Evolutionary conservation across 1,140 invertebrate genomes (phyloP).

Genomic region (Trachelipus rathkii): DNA sequence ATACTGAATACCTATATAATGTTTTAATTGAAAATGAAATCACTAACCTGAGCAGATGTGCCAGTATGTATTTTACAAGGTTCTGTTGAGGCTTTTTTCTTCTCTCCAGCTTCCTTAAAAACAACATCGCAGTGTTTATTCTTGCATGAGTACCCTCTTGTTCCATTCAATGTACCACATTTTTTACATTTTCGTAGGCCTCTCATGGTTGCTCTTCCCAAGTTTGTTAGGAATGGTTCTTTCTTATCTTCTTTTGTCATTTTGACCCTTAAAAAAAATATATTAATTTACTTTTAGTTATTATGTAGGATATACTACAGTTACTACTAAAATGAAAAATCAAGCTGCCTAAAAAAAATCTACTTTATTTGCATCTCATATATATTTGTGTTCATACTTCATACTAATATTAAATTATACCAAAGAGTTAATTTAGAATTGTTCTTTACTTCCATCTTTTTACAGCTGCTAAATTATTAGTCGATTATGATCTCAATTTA

Average conservation of each 20-base stretch:
- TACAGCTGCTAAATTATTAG: no score
- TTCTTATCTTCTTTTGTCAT: constrained; percentile 49
- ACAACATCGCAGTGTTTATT: constrained; percentile 66
- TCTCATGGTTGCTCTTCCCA: constrained; percentile 64
- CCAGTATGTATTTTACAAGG: constrained; percentile 66
- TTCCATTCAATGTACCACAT: constrained; percentile 73
- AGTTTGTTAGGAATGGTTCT: constrained; percentile 57
- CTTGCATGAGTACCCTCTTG: constrained; percentile 68
- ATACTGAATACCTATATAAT: background rate
- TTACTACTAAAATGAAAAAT: no score
- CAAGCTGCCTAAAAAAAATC: no score
- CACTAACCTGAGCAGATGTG: constrained; percentile 54
- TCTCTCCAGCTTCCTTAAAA: constrained; percentile 60
- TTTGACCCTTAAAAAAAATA: background rate
- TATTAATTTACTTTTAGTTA: no score
- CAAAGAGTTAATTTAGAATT: no score
- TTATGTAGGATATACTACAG: no score
- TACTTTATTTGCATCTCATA: no score
- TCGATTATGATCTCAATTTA: no score
- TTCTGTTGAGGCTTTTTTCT: constrained; percentile 62
- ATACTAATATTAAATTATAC: no score
- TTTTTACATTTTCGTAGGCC: constrained; percentile 72
- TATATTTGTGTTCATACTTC: no score
- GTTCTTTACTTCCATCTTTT: no score
- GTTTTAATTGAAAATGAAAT: constrained; percentile 34